These are phyloP conservation scores for Bugula neritina DNA, from an alignment of 2,888 invertebrate genomes.

Conservation along the genomic window DNA sequence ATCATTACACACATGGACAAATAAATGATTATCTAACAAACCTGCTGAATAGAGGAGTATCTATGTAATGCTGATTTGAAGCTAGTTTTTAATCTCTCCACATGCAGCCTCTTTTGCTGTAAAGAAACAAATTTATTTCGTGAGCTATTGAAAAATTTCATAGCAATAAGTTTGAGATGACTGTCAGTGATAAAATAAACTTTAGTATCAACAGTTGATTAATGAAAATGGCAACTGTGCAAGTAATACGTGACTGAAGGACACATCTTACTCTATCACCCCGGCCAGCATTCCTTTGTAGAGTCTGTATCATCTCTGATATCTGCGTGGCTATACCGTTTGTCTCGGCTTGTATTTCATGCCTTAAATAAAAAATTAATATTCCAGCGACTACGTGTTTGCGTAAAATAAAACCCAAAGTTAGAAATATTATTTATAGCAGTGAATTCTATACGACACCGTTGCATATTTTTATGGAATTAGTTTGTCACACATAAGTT, in stretches of 20 bases:
- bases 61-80: constrained; percentile 73
- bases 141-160: not conserved
- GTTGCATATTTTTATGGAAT: too few species aligned
- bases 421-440: too few species aligned
- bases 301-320: not conserved
- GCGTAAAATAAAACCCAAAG: too few species aligned
- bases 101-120: constrained; percentile 70
- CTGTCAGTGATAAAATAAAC: not conserved
- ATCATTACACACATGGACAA: too few species aligned
- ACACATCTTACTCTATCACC: not conserved
- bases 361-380: constrained; percentile 37
- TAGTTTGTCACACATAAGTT: too few species aligned
- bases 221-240: too few species aligned
- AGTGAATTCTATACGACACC: too few species aligned
- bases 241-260: not conserved
- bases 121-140: too few species aligned
- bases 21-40: too few species aligned
- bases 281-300: not conserved
- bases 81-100: constrained; percentile 74
- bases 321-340: constrained; percentile 32
- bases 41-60: constrained; percentile 75
- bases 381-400: too few species aligned
- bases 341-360: constrained; percentile 43
- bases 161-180: not conserved
- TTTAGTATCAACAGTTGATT: not conserved